These are phyloP conservation scores for Drosophila emarginata DNA, from an alignment of 2,888 invertebrate species.

Conservation along the genomic window DNA sequence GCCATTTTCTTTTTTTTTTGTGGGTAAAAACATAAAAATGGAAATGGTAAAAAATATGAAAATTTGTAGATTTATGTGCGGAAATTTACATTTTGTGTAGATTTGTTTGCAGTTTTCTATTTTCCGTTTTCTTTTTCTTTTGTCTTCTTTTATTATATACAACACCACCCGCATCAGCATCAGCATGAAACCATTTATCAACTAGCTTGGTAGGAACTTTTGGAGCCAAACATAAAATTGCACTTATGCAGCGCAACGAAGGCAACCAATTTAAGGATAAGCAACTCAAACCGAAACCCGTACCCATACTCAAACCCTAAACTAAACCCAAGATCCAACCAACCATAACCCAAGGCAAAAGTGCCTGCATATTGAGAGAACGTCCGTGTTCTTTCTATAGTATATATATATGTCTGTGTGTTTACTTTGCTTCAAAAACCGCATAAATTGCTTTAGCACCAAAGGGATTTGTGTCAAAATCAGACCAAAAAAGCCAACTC, in stretches of 20 bases:
- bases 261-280: conserved; percentile 43
- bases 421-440: conserved; percentile 48
- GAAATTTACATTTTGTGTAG: conserved; percentile 61
- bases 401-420: conserved; percentile 17
- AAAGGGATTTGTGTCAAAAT: conserved; percentile 78
- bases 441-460: conserved; percentile 78
- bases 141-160: conserved; percentile 19
- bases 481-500: conserved; percentile 61
- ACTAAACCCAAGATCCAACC: neutral
- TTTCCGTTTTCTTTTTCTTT: neutral
- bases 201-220: conserved; percentile 53
- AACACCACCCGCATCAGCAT: neutral
- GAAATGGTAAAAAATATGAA: conserved; percentile 49
- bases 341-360: conserved; percentile 11
- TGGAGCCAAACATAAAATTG: conserved; percentile 67
- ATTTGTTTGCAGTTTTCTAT: conserved; percentile 49
- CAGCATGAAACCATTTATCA: conserved; percentile 61
- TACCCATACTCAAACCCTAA: neutral
- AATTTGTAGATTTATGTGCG: conserved; percentile 70
- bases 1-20: conserved; percentile 21
- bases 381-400: neutral
- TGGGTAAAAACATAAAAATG: conserved; percentile 46
- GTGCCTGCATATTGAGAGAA: neutral
- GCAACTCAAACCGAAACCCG: conserved; percentile 27
- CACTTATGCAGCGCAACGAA: conserved; percentile 62